A percentile compares a stretch with the other conserved stretches of the same genome.
These are phyloP conservation scores for Thereva unica DNA, from an alignment of 2,888 invertebrate genomes.

Conservation along the genomic window DNA sequence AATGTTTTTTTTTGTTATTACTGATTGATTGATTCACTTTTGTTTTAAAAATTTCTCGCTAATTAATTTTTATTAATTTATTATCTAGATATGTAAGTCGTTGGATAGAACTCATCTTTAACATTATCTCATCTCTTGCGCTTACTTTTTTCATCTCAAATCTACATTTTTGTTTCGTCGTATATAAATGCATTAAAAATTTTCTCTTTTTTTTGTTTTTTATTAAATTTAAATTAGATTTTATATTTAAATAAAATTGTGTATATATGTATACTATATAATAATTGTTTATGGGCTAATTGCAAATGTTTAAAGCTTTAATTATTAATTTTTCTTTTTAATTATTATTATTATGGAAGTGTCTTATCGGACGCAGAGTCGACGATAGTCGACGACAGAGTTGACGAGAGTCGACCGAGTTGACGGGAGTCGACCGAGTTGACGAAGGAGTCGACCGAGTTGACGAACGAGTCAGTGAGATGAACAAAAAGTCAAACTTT, in stretches of 20 bases:
- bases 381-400: too few relatives aligned
- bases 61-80: conserved; percentile 7
- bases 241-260: conserved; percentile 19
- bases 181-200: conserved; percentile 24
- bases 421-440: too few relatives aligned
- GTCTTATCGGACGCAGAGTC: too few relatives aligned
- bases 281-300: background rate
- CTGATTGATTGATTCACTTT: too few relatives aligned
- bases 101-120: conserved; percentile 27
- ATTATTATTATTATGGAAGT: conserved; percentile 20
- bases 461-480: too few relatives aligned
- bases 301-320: conserved; percentile 29
- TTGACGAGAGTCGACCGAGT: too few relatives aligned
- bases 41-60: too few relatives aligned
- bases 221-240: conserved; percentile 12
- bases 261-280: conserved; percentile 26
- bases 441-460: too few relatives aligned
- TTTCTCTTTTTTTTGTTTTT: too few relatives aligned
- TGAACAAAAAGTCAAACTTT: too few relatives aligned
- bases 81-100: conserved; percentile 34
- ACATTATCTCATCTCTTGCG: conserved; percentile 5
- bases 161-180: conserved; percentile 14
- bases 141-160: conserved; percentile 5
- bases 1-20: conserved; percentile 6
- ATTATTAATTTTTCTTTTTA: conserved; percentile 23